These are phyloP conservation scores for Myrmecobius fasciatus DNA, from an alignment of 2,113 vertebrate species.

Conservation along the genomic window DNA sequence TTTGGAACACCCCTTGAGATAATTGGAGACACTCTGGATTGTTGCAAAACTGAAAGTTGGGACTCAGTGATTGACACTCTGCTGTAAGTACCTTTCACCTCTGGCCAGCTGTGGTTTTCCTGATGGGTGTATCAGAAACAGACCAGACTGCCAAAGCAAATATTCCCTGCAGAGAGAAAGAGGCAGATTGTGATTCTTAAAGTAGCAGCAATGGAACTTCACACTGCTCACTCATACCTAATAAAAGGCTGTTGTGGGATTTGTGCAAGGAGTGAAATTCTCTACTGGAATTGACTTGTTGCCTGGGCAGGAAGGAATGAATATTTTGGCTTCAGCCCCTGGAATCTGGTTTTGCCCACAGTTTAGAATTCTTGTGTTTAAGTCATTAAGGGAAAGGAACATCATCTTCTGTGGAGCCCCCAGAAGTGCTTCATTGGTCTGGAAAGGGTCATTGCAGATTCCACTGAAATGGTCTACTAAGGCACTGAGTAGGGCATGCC, in stretches of 20 bases:
- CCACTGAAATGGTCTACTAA: background rate
- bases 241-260: slow-evolving; percentile 55
- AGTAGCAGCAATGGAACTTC: slow-evolving; percentile 57
- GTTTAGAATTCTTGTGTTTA: background rate
- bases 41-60: background rate
- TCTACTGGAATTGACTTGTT: slow-evolving; percentile 46
- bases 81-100: slow-evolving; percentile 60
- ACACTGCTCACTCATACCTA: slow-evolving; percentile 58
- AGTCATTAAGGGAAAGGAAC: background rate
- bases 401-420: background rate
- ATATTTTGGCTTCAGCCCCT: background rate
- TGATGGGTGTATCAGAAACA: slow-evolving; percentile 66
- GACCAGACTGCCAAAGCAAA: slow-evolving; percentile 69
- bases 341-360: slow-evolving; percentile 53
- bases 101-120: slow-evolving; percentile 61
- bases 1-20: background rate
- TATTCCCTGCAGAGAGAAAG: slow-evolving; percentile 61
- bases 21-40: slow-evolving; percentile 33
- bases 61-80: slow-evolving; percentile 15
- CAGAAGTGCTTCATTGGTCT: background rate
- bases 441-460: background rate
- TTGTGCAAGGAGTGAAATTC: slow-evolving; percentile 39
- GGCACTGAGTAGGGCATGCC: background rate
- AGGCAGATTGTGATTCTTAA: slow-evolving; percentile 61
- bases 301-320: slow-evolving; percentile 9